phyloP scores from a whole-genome alignment of 1,140 invertebrate species.

The Drosophila yakuba region DNA sequence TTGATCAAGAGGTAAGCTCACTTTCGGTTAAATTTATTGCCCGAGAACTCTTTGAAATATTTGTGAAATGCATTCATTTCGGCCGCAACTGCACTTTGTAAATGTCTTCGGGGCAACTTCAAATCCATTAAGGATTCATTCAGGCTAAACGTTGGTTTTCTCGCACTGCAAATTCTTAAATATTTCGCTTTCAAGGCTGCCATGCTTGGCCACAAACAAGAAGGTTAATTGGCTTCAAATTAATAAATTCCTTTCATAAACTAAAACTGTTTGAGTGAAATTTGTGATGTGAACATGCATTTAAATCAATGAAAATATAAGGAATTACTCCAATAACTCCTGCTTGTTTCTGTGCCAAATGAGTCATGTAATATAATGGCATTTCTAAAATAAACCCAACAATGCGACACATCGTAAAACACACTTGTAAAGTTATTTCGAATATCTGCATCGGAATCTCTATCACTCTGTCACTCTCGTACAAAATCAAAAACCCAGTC shows the following conservation, averaged over 20 bases:
- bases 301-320: too few relatives aligned
- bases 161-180: neutral
- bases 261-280: too few relatives aligned
- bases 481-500: slow-evolving; percentile 30
- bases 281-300: too few relatives aligned
- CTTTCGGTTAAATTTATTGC: slow-evolving; percentile 34
- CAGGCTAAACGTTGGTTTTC: neutral
- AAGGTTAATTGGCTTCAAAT: too few relatives aligned
- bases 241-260: neutral
- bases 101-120: neutral
- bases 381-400: slow-evolving; percentile 1
- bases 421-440: slow-evolving; percentile 1
- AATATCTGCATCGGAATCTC: slow-evolving; percentile 8
- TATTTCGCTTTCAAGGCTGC: neutral
- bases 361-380: neutral
- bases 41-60: slow-evolving; percentile 29
- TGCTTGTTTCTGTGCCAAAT: slow-evolving; percentile 5
- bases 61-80: slow-evolving; percentile 31
- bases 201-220: too few relatives aligned
- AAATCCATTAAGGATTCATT: neutral
- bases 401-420: slow-evolving; percentile 5
- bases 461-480: neutral
- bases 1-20: slow-evolving; percentile 38
- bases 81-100: slow-evolving; percentile 8
- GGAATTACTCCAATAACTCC: neutral